phyloP scores from a whole-genome alignment of 2,888 invertebrate species.

The Ormyrus labotus region DNA sequence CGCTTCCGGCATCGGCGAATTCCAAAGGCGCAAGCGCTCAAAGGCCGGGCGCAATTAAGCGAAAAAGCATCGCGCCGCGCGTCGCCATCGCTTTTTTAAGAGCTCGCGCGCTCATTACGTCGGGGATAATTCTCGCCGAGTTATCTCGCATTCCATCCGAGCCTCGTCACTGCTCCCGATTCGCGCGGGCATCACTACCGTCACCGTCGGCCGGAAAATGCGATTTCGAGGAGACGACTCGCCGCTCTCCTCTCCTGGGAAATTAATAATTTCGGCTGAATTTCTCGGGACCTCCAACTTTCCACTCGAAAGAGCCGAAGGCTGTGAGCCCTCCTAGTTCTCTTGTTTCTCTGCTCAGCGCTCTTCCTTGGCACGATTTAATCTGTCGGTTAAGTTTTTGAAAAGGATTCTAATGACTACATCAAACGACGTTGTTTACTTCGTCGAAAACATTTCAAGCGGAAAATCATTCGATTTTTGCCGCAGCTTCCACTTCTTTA shows the following conservation, averaged over 20 bases:
- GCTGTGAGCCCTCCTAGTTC: no score
- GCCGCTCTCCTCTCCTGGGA: constrained; percentile 5
- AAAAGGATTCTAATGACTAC: not conserved
- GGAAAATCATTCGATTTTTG: no score
- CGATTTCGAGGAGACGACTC: constrained; percentile 20
- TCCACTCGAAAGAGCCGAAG: no score
- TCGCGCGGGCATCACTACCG: constrained; percentile 18
- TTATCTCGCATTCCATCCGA: constrained; percentile 68
- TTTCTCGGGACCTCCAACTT: not conserved
- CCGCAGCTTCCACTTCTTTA: no score
- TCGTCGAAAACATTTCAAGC: no score
- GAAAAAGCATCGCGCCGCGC: constrained; percentile 2
- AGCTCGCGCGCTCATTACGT: constrained; percentile 12
- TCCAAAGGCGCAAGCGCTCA: no score
- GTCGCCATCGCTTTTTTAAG: constrained; percentile 37
- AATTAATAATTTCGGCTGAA: constrained; percentile 45
- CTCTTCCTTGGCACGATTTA: not conserved
- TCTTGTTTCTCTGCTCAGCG: not conserved
- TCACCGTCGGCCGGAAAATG: constrained; percentile 19
- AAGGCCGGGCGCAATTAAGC: not conserved
- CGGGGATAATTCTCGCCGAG: constrained; percentile 46
- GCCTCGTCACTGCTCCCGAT: constrained; percentile 67
- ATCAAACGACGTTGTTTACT: not conserved
- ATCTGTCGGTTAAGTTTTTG: constrained; percentile 28
- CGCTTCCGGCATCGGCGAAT: no score